A percentile compares a stretch with the other conserved stretches of the same genome.
Conservation (phyloP, 2,113 vertebrate species). For the Peromyscus leucopus region DNA sequence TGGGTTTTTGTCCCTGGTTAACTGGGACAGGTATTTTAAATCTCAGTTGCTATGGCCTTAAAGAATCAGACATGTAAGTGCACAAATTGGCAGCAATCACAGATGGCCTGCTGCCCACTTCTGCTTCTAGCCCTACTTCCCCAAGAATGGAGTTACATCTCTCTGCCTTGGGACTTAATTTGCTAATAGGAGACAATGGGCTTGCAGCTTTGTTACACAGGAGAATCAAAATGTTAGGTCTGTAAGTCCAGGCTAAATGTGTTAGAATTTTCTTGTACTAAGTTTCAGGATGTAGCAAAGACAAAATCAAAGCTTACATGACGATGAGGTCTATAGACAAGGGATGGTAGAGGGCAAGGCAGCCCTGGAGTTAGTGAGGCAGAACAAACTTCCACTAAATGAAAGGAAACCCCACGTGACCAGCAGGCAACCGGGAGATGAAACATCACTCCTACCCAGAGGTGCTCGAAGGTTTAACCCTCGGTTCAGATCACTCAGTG, state of each 20-base stretch:
- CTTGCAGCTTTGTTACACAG: rapidly evolving
- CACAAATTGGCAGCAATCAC: not conserved
- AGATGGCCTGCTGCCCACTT: rapidly evolving
- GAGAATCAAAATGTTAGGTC: not conserved
- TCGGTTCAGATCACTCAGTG: not conserved
- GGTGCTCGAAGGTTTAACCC: not conserved
- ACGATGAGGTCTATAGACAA: not conserved
- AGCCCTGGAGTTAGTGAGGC: not conserved
- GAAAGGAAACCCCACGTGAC: not conserved
- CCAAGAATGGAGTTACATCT: rapidly evolving
- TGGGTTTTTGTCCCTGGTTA: not conserved
- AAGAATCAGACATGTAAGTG: too few relatives aligned
- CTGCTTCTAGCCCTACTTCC: not conserved
- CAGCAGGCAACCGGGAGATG: not conserved
- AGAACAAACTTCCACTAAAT: not conserved
- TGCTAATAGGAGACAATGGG: rapidly evolving
- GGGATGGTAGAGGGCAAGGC: not conserved
- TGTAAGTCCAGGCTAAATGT: not conserved
- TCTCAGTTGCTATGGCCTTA: too few relatives aligned
- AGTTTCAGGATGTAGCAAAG: not conserved
- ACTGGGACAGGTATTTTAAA: not conserved
- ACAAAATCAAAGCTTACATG: constrained; percentile 20
- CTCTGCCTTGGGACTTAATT: not conserved
- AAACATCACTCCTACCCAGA: not conserved
- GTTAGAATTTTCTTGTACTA: not conserved